Evolutionary conservation across 2,113 vertebrate species (phyloP), one percentile per base, ranked within the genome.

Genomic region (Toxotes jaculatrix): DNA sequence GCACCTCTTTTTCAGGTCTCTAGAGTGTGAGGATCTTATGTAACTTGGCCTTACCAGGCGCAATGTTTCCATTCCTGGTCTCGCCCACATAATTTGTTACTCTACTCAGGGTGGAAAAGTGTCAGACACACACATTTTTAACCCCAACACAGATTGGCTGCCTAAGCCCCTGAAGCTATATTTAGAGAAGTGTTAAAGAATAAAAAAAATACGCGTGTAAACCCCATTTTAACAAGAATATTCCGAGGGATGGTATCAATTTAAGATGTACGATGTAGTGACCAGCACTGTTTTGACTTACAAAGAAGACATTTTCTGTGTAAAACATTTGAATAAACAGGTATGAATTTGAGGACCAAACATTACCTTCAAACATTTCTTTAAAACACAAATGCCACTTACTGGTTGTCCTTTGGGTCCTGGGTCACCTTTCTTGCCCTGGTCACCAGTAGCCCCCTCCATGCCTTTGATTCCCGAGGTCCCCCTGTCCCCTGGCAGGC

Each of bases 331-430:
- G 8, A 49, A 56, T 1, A 1, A 43, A 16, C 4, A n/a, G 4
- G 12, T 9, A 51, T 14, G 5, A 47, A 63, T 53, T 9, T 73
- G 27, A 49, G 5, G 1, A 21, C 42, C 36, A 59, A 76, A 67
- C 23, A n/a, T 21, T 49, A 43, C 0, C n/a, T n/a, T 27, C 27
- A 27, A 27, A 27, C 27, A 27, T 36, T 49, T 5, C 21, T 75
- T 77, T 68, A 57, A 45, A 71, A 32, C 34, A 32, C 7, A 72
- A 60, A 51, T 27, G 7, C 7, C 7, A 95, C 97, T 19, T 94
- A 99, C 98, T 82, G 71, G 74, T 74, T 95, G 94, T 64, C 98
- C 98, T 95, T 97, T 98, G 76, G 92, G 71, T 53, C 98, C 98
- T 42, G 64, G 4, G 5, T 96, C 94, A 77, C 98, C 98, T 79